These are phyloP conservation scores for Tenualosa ilisha DNA, from an alignment of 2,797 vertebrate genomes.

Conservation along the genomic window DNA sequence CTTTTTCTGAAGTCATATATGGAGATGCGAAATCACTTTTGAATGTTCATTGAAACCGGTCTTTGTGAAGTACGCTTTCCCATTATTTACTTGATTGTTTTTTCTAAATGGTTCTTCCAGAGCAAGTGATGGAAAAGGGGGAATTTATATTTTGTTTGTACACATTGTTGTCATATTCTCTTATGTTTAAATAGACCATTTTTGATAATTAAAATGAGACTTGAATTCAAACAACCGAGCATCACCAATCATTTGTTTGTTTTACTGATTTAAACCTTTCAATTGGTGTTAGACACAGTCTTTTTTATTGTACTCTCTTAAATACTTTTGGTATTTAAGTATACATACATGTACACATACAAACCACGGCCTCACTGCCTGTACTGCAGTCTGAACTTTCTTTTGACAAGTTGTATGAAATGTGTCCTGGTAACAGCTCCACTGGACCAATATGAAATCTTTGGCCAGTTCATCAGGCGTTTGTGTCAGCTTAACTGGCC, in stretches of 20 bases:
- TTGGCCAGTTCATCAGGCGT: background rate
- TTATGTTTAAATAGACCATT: constrained; percentile 82
- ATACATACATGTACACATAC: background rate
- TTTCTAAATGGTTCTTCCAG: constrained; percentile 74
- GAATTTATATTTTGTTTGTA: constrained; percentile 82
- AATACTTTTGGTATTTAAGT: too few species aligned
- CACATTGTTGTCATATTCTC: constrained; percentile 82
- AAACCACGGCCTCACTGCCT: background rate
- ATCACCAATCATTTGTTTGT: constrained; percentile 23
- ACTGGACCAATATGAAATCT: background rate
- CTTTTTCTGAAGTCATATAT: constrained; percentile 74
- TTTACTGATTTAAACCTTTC: background rate
- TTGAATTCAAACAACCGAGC: constrained; percentile 60
- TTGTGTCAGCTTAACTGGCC: background rate
- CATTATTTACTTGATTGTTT: constrained; percentile 65
- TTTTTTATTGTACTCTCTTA: background rate
- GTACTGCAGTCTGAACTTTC: background rate
- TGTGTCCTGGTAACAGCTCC: background rate
- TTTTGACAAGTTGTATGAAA: background rate
- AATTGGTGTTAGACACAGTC: background rate
- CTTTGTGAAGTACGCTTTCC: constrained; percentile 76
- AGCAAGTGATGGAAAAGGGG: constrained; percentile 65
- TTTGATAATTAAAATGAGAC: constrained; percentile 81
- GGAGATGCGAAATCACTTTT: constrained; percentile 65
- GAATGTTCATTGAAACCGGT: constrained; percentile 75